A percentile compares a stretch with the other conserved stretches of the same genome.
These are phyloP conservation scores for Indicator indicator DNA, from an alignment of 2,113 vertebrate genomes.

Conservation along the genomic window DNA sequence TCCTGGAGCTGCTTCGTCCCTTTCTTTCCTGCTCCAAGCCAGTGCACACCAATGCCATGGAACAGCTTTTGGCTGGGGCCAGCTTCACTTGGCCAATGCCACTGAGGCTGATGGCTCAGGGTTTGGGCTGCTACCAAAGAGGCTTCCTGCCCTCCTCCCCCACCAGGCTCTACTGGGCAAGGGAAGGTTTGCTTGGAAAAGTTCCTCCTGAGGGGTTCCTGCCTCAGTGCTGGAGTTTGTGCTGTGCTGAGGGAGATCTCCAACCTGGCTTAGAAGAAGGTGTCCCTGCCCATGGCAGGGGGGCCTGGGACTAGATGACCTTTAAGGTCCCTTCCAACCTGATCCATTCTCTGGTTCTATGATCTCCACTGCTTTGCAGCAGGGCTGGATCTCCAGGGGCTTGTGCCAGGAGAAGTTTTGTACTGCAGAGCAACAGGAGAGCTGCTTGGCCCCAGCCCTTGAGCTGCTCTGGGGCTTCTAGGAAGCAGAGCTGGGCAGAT, in stretches of 20 bases:
- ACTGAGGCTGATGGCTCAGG: constrained; percentile 42
- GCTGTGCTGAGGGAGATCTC: not conserved
- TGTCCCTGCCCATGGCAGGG: no score
- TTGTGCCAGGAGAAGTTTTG: not conserved
- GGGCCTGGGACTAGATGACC: no score
- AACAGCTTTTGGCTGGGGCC: constrained; percentile 58
- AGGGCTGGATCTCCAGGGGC: not conserved
- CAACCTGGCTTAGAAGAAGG: no score
- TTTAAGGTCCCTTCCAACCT: no score
- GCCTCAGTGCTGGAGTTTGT: not conserved
- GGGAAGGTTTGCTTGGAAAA: not conserved
- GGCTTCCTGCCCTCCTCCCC: not conserved
- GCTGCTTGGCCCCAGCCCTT: no score
- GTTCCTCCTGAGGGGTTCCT: not conserved
- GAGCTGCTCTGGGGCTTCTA: not conserved
- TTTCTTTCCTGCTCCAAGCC: constrained; percentile 2
- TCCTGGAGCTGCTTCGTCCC: not conserved
- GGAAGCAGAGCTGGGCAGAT: not conserved
- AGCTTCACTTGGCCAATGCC: constrained; percentile 69
- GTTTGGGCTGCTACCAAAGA: constrained; percentile 17
- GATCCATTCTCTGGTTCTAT: no score
- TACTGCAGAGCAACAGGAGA: not conserved
- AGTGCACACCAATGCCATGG: constrained; percentile 45
- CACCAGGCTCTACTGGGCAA: constrained; percentile 15
- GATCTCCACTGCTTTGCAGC: not conserved